Evolutionary conservation across 2,797 vertebrate species (phyloP), one percentile per base, ranked within the genome.

Genomic region (Parauchenoglanis ngamensis): DNA sequence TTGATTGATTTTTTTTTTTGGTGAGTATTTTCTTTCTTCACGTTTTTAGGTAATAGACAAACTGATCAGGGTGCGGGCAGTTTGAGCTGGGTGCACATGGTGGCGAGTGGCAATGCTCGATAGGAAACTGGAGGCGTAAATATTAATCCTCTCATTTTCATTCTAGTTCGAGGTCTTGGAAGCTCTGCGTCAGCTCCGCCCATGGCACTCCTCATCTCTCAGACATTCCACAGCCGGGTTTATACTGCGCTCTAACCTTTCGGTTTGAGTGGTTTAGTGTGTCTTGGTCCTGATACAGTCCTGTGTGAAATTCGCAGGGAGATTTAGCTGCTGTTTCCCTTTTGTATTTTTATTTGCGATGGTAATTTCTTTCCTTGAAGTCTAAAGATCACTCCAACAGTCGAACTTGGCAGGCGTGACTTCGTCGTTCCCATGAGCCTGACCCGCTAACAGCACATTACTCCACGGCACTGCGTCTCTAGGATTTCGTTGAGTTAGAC

Each of bases 191-290:
- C 46, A 59, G 52, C 70, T 72, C 23, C 73, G 56, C 31, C 49
- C 49, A 44, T 76, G 83, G 57, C 54, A 35, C 61, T 65, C 70
- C 4, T 57, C 17, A 31, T 73, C 49, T 83, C 65, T 12, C 77
- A 88, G 65, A 89, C 89, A 90, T 88, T 90, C 84, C 89, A 84
- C 80, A 86, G 83, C 73, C 59, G 77, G 88, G 61, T 83, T 87
- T 85, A 25, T 28, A 4, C 59, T 67, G 82, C 28, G n/a, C 59
- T 57, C 35, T 31, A 57, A 7, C 44, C 65, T 79, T 40, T 40
- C 2, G 35, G 35, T 40, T 40, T 40, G 35, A 40, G 35, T 40
- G 8, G 25, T 56, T 57, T 59, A 73, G 56, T 75, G 79, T 46
- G 3, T 67, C 75, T 77, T 49, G 44, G 40, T 73, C 21, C 63